These are phyloP conservation scores for Corythornis cristatus DNA, from an alignment of 2,113 vertebrate species.

Conservation along the genomic window DNA sequence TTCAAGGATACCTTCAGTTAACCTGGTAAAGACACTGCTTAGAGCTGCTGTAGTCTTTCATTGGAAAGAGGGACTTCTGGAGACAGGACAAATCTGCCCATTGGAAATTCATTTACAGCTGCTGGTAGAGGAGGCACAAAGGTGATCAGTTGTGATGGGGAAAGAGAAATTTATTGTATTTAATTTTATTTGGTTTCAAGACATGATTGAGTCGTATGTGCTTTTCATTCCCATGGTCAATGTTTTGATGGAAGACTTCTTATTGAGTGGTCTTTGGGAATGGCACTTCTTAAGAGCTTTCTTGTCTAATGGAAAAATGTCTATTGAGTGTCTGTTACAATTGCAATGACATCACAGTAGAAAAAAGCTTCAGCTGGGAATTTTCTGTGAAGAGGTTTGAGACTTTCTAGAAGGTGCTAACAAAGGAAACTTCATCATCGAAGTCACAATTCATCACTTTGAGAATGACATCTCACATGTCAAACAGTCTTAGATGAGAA, in stretches of 20 bases:
- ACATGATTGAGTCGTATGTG: neutral
- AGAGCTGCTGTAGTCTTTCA: neutral
- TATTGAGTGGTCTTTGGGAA: neutral
- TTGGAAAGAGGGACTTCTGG: neutral
- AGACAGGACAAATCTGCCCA: neutral
- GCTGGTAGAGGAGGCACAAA: neutral
- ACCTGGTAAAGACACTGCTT: neutral
- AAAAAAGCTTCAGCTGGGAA: neutral
- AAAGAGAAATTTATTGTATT: neutral
- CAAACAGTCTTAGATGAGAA: neutral
- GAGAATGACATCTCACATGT: neutral
- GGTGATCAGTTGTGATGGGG: neutral
- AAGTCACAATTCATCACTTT: neutral
- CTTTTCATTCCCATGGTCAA: neutral
- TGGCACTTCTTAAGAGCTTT: neutral
- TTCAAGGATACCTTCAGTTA: conserved; percentile 3
- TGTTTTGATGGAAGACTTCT: neutral
- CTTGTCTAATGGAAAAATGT: neutral
- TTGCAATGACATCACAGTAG: neutral
- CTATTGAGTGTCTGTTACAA: no score
- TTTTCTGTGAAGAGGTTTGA: neutral
- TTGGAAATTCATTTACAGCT: neutral
- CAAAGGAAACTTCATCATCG: neutral
- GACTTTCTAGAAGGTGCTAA: neutral
- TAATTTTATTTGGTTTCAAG: neutral